Percentiles rank a stretch among this genome's conserved stretches.
phyloP scores from a whole-genome alignment of 2,888 invertebrate genomes.

The Herminia tarsipennalis region DNA sequence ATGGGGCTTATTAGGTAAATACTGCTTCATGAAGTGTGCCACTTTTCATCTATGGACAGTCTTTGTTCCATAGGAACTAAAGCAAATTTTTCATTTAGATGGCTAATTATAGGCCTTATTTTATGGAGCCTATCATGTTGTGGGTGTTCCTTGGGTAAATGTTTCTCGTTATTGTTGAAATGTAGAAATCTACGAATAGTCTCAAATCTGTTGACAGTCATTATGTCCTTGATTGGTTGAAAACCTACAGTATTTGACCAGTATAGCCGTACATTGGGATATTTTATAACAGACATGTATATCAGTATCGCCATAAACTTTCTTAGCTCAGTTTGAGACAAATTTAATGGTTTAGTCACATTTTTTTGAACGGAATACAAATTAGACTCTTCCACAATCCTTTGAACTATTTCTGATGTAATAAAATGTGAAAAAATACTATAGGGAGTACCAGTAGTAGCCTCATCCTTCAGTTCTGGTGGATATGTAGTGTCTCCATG shows the following conservation, averaged over 20 bases:
- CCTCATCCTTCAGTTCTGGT: constrained; percentile 48
- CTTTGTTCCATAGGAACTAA: constrained; percentile 45
- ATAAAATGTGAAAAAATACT: constrained; percentile 33
- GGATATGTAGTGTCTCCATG: constrained; percentile 47
- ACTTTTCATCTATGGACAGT: constrained; percentile 42
- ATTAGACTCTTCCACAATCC: constrained; percentile 39
- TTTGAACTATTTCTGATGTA: constrained; percentile 43
- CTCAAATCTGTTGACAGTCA: constrained; percentile 48
- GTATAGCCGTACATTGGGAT: constrained; percentile 47
- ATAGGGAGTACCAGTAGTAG: constrained; percentile 45
- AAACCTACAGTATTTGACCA: constrained; percentile 49
- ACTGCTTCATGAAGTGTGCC: constrained; percentile 42
- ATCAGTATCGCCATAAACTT: constrained; percentile 46
- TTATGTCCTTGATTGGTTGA: constrained; percentile 45
- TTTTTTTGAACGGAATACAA: constrained; percentile 42
- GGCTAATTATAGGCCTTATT: constrained; percentile 44
- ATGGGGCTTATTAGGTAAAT: constrained; percentile 39
- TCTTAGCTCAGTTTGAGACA: constrained; percentile 38
- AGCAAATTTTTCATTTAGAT: constrained; percentile 48
- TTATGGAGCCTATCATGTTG: constrained; percentile 47
- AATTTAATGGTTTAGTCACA: constrained; percentile 29
- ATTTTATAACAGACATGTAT: constrained; percentile 45
- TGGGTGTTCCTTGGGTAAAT: constrained; percentile 42
- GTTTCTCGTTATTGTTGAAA: constrained; percentile 48
- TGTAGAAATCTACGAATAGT: constrained; percentile 46